Conservation (phyloP, 2,113 vertebrate species). For the Menura novaehollandiae region DNA sequence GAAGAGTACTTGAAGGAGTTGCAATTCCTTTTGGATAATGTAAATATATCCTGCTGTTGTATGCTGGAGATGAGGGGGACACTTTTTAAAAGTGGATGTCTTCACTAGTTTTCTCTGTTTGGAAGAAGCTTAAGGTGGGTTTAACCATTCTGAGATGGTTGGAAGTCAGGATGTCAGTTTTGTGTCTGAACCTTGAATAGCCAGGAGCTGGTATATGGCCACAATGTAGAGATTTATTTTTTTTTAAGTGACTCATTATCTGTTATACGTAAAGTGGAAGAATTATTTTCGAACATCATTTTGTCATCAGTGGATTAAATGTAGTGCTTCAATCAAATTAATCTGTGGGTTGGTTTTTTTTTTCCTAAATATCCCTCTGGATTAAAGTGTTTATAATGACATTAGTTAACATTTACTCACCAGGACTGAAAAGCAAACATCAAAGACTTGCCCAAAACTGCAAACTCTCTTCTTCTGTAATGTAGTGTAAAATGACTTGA, state of each 20-base stretch:
- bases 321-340: conserved; percentile 1
- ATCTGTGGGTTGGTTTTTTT: background rate
- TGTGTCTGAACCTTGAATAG: background rate
- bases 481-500: background rate
- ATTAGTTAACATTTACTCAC: background rate
- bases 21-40: background rate
- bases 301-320: conserved; percentile 4
- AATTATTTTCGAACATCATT: background rate
- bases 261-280: background rate
- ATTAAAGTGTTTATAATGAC: background rate
- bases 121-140: background rate
- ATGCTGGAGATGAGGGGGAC: background rate
- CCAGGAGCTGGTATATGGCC: background rate
- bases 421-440: background rate
- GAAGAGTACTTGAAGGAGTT: background rate
- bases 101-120: background rate
- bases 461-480: background rate
- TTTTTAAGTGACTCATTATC: background rate
- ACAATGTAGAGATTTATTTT: background rate
- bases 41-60: background rate
- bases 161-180: background rate
- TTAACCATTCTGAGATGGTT: background rate
- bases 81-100: background rate
- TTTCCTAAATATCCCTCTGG: background rate
- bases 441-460: background rate